phyloP scores from a whole-genome alignment of 2,113 vertebrate species.

The Siniperca knerii region DNA sequence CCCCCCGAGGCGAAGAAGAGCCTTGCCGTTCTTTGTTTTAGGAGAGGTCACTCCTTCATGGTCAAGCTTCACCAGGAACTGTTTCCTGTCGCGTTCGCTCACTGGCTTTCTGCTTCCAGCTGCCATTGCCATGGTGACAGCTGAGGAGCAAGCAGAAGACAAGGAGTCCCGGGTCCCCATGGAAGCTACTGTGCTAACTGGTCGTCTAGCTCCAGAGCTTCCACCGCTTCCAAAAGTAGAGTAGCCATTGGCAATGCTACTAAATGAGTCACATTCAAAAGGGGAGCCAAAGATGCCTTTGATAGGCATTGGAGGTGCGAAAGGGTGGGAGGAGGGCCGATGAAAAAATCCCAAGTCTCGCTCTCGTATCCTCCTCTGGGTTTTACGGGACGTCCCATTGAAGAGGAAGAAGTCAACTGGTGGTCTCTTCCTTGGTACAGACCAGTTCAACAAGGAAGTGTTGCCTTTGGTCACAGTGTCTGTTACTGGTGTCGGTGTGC shows the following conservation, averaged over 20 bases:
- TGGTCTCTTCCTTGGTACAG: slow-evolving; percentile 86
- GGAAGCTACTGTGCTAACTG: slow-evolving; percentile 77
- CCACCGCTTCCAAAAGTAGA: slow-evolving; percentile 84
- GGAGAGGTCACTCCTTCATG: slow-evolving; percentile 97
- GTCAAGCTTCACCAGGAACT: slow-evolving; percentile 96
- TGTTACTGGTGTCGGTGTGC: slow-evolving; percentile 49
- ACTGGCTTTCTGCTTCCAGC: slow-evolving; percentile 59
- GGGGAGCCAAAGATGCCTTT: slow-evolving; percentile 92
- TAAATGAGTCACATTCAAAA: slow-evolving; percentile 95
- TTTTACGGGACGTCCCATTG: slow-evolving; percentile 88
- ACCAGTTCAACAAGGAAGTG: slow-evolving; percentile 89
- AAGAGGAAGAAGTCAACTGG: slow-evolving; percentile 92
- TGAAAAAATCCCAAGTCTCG: slow-evolving; percentile 85
- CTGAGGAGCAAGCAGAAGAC: slow-evolving; percentile 61
- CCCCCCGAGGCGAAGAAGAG: slow-evolving; percentile 88
- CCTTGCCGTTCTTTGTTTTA: slow-evolving; percentile 95
- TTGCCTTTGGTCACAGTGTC: slow-evolving; percentile 81
- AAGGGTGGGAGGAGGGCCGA: slow-evolving; percentile 79
- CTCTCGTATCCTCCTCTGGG: slow-evolving; percentile 86
- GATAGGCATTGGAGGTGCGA: slow-evolving; percentile 67
- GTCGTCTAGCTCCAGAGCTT: slow-evolving; percentile 27
- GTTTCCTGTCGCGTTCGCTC: slow-evolving; percentile 84
- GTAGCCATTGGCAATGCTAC: slow-evolving; percentile 94
- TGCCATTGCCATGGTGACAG: slow-evolving; percentile 42
- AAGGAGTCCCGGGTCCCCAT: slow-evolving; percentile 73